phyloP scores from a whole-genome alignment of 2,113 vertebrate genomes.

The Axis porcinus region DNA sequence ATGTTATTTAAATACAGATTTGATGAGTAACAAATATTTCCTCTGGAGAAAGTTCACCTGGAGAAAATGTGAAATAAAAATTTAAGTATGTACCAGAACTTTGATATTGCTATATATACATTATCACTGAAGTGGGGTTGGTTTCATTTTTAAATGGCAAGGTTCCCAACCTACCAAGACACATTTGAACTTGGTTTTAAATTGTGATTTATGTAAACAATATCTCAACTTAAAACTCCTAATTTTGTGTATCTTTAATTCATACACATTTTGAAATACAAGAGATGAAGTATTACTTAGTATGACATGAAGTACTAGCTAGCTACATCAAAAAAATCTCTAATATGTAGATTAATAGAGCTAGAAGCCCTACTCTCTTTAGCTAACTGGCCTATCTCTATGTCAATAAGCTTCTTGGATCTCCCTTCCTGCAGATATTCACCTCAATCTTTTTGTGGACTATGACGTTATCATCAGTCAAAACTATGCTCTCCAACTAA shows the following conservation, averaged over 20 bases:
- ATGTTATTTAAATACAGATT: background rate
- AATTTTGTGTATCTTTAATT: background rate
- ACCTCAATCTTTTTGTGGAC: background rate
- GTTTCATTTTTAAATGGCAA: constrained; percentile 11
- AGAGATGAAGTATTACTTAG: background rate
- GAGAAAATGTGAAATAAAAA: background rate
- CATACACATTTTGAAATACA: background rate
- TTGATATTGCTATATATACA: background rate
- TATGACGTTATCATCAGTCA: background rate
- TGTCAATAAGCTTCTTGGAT: background rate
- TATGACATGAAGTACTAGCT: background rate
- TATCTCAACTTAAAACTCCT: background rate
- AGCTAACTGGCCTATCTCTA: background rate
- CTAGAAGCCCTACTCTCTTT: background rate
- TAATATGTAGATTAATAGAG: background rate
- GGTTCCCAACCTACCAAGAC: background rate
- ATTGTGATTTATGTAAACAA: background rate
- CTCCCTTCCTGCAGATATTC: background rate
- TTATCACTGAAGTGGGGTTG: background rate
- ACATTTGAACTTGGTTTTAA: constrained; percentile 2
- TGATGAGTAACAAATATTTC: background rate
- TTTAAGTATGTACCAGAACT: background rate
- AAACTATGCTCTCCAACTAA: background rate
- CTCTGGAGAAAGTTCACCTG: background rate
- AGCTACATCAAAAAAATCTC: background rate